Evolutionary conservation across 1,140 invertebrate genomes (phyloP).

Genomic region (Hetaerina americana): DNA sequence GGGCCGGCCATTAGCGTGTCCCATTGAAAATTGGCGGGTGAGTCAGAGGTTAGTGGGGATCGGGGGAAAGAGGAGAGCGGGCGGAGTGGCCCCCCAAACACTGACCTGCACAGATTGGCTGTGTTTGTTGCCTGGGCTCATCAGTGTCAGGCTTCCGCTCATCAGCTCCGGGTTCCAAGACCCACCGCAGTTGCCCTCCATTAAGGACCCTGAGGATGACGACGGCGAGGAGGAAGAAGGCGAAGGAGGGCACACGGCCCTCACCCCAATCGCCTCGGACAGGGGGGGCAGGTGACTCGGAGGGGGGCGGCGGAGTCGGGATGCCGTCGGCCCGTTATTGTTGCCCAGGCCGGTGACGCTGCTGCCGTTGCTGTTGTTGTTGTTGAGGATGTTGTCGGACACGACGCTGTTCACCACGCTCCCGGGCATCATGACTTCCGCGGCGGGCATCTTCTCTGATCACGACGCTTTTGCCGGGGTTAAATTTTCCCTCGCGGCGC

Average conservation of each 20-base stretch:
- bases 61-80: too few species aligned
- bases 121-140: slow-evolving; percentile 37
- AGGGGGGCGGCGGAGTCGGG: neutral
- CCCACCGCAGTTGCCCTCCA: neutral
- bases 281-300: neutral
- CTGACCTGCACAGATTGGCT: slow-evolving; percentile 34
- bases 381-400: neutral
- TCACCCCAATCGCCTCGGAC: neutral
- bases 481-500: too few species aligned
- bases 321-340: too few species aligned
- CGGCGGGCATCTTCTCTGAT: neutral
- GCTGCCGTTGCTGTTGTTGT: too few species aligned
- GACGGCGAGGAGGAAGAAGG: too few species aligned
- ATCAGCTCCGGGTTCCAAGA: slow-evolving; percentile 41
- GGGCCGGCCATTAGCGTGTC: too few species aligned
- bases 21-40: too few species aligned
- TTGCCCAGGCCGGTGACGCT: neutral
- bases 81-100: too few species aligned
- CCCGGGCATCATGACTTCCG: neutral
- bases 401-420: neutral
- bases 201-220: too few species aligned
- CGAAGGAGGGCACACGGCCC: neutral
- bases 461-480: too few species aligned
- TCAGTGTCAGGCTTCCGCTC: slow-evolving; percentile 43
- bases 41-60: too few species aligned